Conservation (phyloP, 2,113 vertebrate species). For the Macroglossus sobrinus region DNA sequence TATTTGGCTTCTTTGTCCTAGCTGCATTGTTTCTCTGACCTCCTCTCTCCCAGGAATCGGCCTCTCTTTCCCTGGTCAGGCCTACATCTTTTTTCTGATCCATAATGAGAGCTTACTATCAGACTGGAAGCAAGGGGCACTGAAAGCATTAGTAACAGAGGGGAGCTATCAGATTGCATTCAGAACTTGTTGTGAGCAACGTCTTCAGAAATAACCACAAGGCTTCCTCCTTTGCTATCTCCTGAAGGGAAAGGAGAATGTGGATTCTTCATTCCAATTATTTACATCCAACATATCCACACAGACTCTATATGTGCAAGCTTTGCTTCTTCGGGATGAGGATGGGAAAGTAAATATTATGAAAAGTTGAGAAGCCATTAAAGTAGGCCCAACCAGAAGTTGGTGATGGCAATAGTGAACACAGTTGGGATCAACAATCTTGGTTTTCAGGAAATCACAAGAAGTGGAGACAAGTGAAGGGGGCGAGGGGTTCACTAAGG, state of each 20-base stretch:
- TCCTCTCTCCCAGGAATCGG: not conserved
- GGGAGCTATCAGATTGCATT: not conserved
- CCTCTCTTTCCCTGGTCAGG: slow-evolving; percentile 25
- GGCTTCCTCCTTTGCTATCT: not conserved
- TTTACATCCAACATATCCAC: not conserved
- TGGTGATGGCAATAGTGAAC: not conserved
- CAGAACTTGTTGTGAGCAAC: not conserved
- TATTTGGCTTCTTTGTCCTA: slow-evolving; percentile 17
- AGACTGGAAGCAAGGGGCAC: not conserved
- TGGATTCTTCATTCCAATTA: slow-evolving; percentile 29
- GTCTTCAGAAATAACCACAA: slow-evolving; percentile 1
- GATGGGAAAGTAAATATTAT: not conserved
- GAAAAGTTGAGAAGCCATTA: not conserved
- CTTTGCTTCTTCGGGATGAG: not conserved
- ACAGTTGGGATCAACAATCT: not conserved
- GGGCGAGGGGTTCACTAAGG: not conserved
- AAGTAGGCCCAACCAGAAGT: not conserved
- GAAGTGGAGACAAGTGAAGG: not conserved
- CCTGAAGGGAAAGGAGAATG: not conserved
- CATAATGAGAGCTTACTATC: not conserved
- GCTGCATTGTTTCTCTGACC: not conserved
- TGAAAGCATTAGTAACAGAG: not conserved
- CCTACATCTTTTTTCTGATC: slow-evolving; percentile 32
- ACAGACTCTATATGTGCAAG: not conserved
- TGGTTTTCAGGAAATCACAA: not conserved